Base-by-base conservation (phyloP, 2,113 vertebrate species). In the Glaucidium brasilianum region DNA sequence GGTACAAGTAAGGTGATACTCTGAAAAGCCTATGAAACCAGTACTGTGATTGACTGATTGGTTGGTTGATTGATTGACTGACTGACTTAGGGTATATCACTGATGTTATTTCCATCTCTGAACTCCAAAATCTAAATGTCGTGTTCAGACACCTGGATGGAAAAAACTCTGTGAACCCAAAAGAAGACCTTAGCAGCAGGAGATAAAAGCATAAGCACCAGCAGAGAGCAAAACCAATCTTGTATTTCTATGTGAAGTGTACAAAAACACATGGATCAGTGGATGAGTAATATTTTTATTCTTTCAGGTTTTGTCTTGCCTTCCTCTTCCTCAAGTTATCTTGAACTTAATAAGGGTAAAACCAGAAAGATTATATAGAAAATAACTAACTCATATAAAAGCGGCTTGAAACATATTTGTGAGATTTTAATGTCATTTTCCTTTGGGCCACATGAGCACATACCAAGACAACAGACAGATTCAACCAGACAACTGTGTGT, bases 231-330 rank as follows among this genome's bases (percentile, higher is more conserved):
- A 96, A 88, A 4, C 3, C 3, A 1, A 63, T 37, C n/a, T 41
- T 66, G 10, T 66, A 25, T 52, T 69, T 81, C n/a, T 58, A 6
- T 53, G 12, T 49, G 15, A 94, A 88, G 32, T 27, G 9, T 32
- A 63, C n/a, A 50, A 68, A 93, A 84, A 41, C 0, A 0, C 5
- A 35, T 15, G 25, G 13, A 39, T 53, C 6, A 3, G 12, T 10
- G 7, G 18, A 64, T 17, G 19, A 73, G 35, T 25, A 67, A 45
- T 2, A 27, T 35, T 62, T 86, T 76, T 25, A 53, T 39, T 90
- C 15, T 49, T 88, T 73, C 49, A 59, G 10, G 5, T 23, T 94
- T 85, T 66, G 22, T 69, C 43, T 64, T 85, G 66, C 18, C 18
- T 78, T 78, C 22, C 29, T 32, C 37, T n/a, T n/a, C n/a, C n/a